Evolutionary conservation across 1,140 invertebrate species (phyloP), one percentile per base, ranked within the genome.

Genomic region (Nomia melanderi): DNA sequence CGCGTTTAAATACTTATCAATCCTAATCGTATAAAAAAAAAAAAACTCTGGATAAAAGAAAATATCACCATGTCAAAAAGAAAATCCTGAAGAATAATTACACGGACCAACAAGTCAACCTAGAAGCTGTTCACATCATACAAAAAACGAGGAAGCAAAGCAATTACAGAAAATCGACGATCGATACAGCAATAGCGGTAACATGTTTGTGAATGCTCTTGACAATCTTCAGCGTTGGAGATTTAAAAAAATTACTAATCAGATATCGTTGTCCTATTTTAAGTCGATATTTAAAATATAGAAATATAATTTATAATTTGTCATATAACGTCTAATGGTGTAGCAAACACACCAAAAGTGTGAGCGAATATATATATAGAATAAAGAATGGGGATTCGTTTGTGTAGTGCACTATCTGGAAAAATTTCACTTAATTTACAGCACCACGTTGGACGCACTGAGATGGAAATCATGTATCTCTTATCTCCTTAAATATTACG

Each of bases 371-470:
- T 74, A 74, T 71, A 74, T 74, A 77, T 70, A 72, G 78, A 41
- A 41, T 77, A 72, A 84, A 81, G 64, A 79, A 69, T 64, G 62
- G 62, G 39, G 39, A 81, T 65, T 47, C 29, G 20, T 29, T 53
- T 44, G 47, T 54, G 54, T 60, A 33, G 59, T 50, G 31, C 41
- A 62, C 11, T 62, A 84, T 44, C 20, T n/a, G 33, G 33, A 63
- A 66, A 74, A 80, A 78, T 78, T 81, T 77, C 70, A 81, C 73
- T 75, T 79, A 72, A 72, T 72, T 72, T 80, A 73, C 36, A 79
- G 50, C 62, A 79, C 44, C 76, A 79, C 54, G 31, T 62, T 79
- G 62, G 71, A 31, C 67, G 73, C 65, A 77, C 62, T 63, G 14
- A 56, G 66, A 77, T 41, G 41, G 73, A 78, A 81, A 66, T 82